Evolutionary conservation across 2,888 invertebrate species (phyloP).

Genomic region (Atrina japonica): DNA sequence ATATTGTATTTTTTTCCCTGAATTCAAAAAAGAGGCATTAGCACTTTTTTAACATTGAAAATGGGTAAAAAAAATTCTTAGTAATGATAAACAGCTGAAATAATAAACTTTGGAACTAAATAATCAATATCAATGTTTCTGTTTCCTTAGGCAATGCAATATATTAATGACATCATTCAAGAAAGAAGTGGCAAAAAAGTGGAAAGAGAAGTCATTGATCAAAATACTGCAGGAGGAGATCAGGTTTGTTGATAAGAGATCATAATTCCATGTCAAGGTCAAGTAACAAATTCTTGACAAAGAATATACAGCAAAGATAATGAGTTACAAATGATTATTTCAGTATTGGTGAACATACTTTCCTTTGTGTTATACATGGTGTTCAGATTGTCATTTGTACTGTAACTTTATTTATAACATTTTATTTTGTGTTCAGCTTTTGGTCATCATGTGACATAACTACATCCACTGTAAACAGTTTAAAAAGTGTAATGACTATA

Average conservation of each 20-base stretch:
- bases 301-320: too few relatives aligned
- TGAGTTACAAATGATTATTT: too few relatives aligned
- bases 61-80: not conserved
- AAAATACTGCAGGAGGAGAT: conserved; percentile 22
- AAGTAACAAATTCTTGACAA: not conserved
- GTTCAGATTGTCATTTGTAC: too few relatives aligned
- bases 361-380: too few relatives aligned
- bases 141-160: conserved; percentile 63
- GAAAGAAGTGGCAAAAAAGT: conserved; percentile 65
- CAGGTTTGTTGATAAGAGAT: not conserved
- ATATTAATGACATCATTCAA: conserved; percentile 63
- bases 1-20: too few relatives aligned
- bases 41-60: not conserved
- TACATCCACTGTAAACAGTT: too few relatives aligned
- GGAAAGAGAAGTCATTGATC: conserved; percentile 67
- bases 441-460: too few relatives aligned
- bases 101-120: too few relatives aligned
- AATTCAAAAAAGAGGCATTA: not conserved
- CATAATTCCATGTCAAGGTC: not conserved
- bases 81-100: not conserved
- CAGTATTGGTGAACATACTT: too few relatives aligned
- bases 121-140: not conserved
- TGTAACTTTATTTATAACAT: too few relatives aligned
- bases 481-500: too few relatives aligned
- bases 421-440: too few relatives aligned